Evolutionary conservation across 1,140 invertebrate genomes (phyloP), one percentile per base, ranked within the genome.

Genomic region (Anoplolepis gracilipes): DNA sequence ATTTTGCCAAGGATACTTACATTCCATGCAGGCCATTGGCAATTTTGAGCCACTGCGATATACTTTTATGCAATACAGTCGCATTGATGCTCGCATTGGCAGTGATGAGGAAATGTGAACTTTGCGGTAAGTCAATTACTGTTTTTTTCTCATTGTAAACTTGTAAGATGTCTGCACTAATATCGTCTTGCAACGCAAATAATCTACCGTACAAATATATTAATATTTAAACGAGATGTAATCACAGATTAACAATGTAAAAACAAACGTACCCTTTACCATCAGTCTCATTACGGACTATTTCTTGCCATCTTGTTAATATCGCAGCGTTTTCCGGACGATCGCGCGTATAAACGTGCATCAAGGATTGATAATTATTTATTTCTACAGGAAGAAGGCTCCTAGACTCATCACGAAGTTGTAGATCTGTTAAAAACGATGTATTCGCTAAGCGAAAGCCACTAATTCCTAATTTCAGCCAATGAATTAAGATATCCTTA

Each of bases 371-470:
- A 92, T 97, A 97, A 36, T 96, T 93, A 0, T 84, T 90, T 22
- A 90, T 81, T 22, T 87, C 87, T 59, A 86, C 92, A 62, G 85
- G 90, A 13, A 87, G 85, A 1, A 69, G 70, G 1, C 92, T 88
- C 0, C 87, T 86, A 0, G 76, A 85, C 90, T 97, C 96, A 82
- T 96, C 93, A 2, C 89, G 88, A 10, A 96, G 92, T 0, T 93
- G 90, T 0, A 92, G 86, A 93, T 97, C 96, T 0, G 97, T 92
- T 69, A 97, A 94, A 90, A 96, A 96, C 25, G 96, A 96, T 0
- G 96, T 96, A 70, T 96, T 96, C n/a, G 95, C 95, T 25, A 98
- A 92, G 89, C 97, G 96, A 90, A 99, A 97, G 19, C 98, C 98
- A 86, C 94, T 95, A 1, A 97, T 96, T 8, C 97, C 98, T 36